These are phyloP conservation scores for Zaprionus davidi DNA, from an alignment of 1,140 invertebrate genomes.

Conservation along the genomic window DNA sequence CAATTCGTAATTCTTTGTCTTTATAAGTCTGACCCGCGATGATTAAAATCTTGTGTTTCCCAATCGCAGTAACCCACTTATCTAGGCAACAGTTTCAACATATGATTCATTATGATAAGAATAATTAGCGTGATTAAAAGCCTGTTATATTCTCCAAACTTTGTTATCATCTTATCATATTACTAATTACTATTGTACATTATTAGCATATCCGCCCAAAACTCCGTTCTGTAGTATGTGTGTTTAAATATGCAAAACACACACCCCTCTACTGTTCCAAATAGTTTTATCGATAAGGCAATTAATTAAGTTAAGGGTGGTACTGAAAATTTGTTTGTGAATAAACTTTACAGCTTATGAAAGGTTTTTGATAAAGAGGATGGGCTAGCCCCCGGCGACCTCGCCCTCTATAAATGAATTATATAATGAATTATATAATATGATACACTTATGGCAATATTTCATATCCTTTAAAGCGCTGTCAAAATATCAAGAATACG, in stretches of 20 bases:
- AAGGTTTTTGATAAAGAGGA: neutral
- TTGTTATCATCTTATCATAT: slow-evolving; percentile 21
- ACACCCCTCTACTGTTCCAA: neutral
- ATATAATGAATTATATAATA: neutral
- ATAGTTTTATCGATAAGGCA: slow-evolving; percentile 27
- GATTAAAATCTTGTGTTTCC: neutral
- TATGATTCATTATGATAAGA: neutral
- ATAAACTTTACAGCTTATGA: neutral
- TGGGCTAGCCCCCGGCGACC: neutral
- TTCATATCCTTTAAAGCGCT: neutral
- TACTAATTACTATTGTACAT: slow-evolving; percentile 11
- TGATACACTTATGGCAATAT: neutral
- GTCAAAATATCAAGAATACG: no score
- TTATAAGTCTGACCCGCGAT: neutral
- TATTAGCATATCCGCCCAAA: neutral
- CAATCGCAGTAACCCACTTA: neutral
- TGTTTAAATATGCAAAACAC: slow-evolving; percentile 8
- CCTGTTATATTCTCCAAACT: neutral
- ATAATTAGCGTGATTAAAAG: neutral
- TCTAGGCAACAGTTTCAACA: slow-evolving; percentile 3
- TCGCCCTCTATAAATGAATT: neutral
- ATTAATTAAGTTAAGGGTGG: neutral
- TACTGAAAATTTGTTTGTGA: neutral
- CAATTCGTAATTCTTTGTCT: neutral
- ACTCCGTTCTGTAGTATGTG: neutral